Base-by-base conservation (phyloP, 2,113 vertebrate genomes). In the Garra rufa region DNA sequence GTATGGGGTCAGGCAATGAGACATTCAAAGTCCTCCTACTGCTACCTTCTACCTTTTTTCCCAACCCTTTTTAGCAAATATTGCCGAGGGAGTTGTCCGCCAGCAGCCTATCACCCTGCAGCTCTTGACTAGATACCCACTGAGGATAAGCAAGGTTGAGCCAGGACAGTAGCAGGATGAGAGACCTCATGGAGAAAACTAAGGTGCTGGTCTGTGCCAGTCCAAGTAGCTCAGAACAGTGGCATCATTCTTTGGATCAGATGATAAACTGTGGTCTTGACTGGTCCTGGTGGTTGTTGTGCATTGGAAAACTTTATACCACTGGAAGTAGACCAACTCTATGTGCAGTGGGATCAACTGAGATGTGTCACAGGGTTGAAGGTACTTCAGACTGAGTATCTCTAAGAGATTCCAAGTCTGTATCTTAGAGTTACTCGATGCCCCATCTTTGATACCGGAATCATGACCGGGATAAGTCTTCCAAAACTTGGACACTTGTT, bases 21-120 rank as follows among this genome's bases (percentile, higher is more conserved):
- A 46, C 24, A 67, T 67, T 78, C 55, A 78, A 78, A 26, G 76
- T 61, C 76, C 55, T 76, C 19, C 3, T 74, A 10, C 13, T 13
- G 14, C 6, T 11, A 19, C 4, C 21, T 46, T 15, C 57, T 65
- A 46, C 11, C 41, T 44, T 73, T 71, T 71, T 73, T 76, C 15
- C 17, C 44, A 9, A 50, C n/a, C 44, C 26, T 2, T 21, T 67
- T 81, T 81, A 43, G 78, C 61, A 65, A 17, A 48, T 34, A 19
- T 48, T 67, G 24, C 30, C 5, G 24, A 48, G 43, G 76, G 76
- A 13, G 76, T 79, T 63, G 15, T 5, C 41, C 4, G 9, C 57
- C 8, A 4, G 4, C 41, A 65, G 59, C 77, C 77, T 80, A 80
- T 80, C 77, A 48, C n/a, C 24, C 76, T 79, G 38, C 57, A 63